Conservation (phyloP, 2,797 vertebrate genomes). For the Channallabes apus region DNA sequence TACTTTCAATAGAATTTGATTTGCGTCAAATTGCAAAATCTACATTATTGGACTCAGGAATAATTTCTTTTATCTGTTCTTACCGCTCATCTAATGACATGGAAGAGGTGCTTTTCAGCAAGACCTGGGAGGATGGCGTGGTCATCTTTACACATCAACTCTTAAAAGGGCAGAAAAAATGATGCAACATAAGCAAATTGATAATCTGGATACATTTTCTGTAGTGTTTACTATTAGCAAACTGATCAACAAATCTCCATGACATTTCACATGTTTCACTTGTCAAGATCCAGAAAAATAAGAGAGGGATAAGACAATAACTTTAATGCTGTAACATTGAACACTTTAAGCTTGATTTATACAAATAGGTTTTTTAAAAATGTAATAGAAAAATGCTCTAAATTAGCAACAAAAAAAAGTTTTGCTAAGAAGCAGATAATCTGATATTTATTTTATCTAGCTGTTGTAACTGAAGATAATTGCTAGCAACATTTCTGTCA, state of each 20-base stretch:
- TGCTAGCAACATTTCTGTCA: neutral
- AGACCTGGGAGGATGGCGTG: conserved; percentile 33
- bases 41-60: neutral
- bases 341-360: neutral
- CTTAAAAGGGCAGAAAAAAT: conserved; percentile 9
- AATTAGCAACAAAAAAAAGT: neutral
- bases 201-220: neutral
- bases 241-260: neutral
- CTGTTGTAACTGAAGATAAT: neutral
- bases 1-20: neutral
- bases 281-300: too few relatives aligned
- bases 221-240: neutral
- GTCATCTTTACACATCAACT: conserved; percentile 45
- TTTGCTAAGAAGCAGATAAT: neutral
- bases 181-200: neutral
- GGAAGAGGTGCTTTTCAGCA: conserved; percentile 46
- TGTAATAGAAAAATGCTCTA: neutral
- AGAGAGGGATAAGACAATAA: too few relatives aligned
- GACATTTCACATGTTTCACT: neutral
- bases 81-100: conserved; percentile 56
- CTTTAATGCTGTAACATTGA: neutral
- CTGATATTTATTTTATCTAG: neutral
- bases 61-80: neutral
- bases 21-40: neutral
- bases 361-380: too few relatives aligned